Evolutionary conservation across 2,797 vertebrate species (phyloP).

Genomic region (Hemibagrus guttatus): DNA sequence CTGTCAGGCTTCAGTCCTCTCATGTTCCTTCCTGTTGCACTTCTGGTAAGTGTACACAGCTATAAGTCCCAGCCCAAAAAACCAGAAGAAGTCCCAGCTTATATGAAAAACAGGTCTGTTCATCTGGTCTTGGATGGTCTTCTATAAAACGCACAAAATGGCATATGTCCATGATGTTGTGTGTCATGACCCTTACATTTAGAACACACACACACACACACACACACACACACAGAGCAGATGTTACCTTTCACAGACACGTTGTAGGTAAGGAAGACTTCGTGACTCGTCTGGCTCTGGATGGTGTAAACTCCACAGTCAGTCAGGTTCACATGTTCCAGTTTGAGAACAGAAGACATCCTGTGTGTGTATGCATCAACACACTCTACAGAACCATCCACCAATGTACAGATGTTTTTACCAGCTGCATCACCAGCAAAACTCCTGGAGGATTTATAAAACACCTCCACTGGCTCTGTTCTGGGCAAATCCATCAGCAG

Average conservation of each 20-base stretch:
- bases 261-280: not conserved
- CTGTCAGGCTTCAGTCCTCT: too few species aligned
- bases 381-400: too few species aligned
- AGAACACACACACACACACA: not conserved
- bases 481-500: not conserved
- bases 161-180: too few species aligned
- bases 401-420: not conserved
- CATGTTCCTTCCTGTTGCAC: too few species aligned
- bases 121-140: too few species aligned
- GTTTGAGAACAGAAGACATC: not conserved
- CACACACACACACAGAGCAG: not conserved
- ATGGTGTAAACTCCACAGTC: constrained; percentile 13
- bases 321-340: not conserved
- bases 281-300: not conserved
- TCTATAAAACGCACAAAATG: too few species aligned
- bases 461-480: not conserved
- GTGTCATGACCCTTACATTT: too few species aligned
- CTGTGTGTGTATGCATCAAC: not conserved
- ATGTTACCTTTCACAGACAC: not conserved
- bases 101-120: too few species aligned
- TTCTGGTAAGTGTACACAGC: too few species aligned
- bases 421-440: not conserved
- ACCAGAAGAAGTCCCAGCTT: too few species aligned
- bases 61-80: too few species aligned
- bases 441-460: not conserved